Evolutionary conservation across 37 sponge, comb jelly and placozoan species (phyloP).

Genomic region (Corticium candelabrum): DNA sequence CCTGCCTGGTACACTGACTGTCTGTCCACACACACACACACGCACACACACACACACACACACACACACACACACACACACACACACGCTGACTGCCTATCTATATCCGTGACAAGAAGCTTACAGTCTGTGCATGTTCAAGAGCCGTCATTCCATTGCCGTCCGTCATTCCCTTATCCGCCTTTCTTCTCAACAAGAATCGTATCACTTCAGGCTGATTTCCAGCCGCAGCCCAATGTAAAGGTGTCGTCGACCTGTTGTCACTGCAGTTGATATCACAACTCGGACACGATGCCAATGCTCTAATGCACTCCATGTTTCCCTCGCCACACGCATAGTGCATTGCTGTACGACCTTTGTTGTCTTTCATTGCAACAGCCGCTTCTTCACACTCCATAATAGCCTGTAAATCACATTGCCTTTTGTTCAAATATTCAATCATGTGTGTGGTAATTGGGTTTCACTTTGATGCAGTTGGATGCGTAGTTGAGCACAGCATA

Average conservation of each 20-base stretch:
- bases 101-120: too few species aligned
- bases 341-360: constrained; percentile 56
- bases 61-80: too few species aligned
- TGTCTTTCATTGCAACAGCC: constrained; percentile 34
- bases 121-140: constrained; percentile 64
- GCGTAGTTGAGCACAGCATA: constrained; percentile 66
- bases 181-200: constrained; percentile 58
- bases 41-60: too few species aligned
- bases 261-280: constrained; percentile 64
- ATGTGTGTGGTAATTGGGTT: background rate
- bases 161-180: constrained; percentile 40
- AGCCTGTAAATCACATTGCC: constrained; percentile 17
- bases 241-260: constrained; percentile 45
- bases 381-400: constrained; percentile 39
- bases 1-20: too few species aligned
- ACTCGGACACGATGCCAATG: constrained; percentile 41
- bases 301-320: constrained; percentile 51
- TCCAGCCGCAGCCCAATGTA: constrained; percentile 83
- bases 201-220: constrained; percentile 62
- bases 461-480: constrained; percentile 51
- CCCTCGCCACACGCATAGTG: constrained; percentile 79
- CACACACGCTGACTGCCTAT: too few species aligned
- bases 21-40: too few species aligned
- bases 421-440: background rate
- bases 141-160: constrained; percentile 41